Evolutionary conservation across 2,888 invertebrate species (phyloP), one percentile per base, ranked within the genome.

Genomic region (Tridacna crocea): DNA sequence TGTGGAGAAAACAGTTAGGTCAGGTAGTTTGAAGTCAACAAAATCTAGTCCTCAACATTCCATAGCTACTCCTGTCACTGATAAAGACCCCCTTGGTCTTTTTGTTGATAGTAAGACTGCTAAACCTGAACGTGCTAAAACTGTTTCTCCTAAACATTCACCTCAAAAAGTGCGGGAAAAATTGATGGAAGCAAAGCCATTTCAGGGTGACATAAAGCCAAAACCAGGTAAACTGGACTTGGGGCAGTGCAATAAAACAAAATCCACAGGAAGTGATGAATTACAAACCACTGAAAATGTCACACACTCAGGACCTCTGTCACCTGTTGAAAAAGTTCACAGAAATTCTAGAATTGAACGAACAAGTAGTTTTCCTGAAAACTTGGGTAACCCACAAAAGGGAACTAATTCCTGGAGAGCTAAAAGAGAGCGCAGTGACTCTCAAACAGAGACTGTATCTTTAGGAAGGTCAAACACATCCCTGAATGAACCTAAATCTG

Each of bases 71-170:
- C 97, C 98, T 0, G 98, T 98, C 0, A 97, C 98, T 0, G 96
- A 97, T 92, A 98, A 98, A 94, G 98, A 98, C 95, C 98, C 98
- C 0, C 95, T 98, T 27, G 98, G 98, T 11, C 98, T 98, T 8
- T 95, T 98, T 82, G 80, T 82, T 36, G 84, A 81, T 24, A 72
- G 58, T 75, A 60, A 75, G 27, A 26, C 58, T 65, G 61, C 17
- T 10, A 12, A 61, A 15, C 24, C 58, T 12, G 46, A 63, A 63
- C 61, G 17, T 17, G 15, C 47, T 65, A 76, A 76, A 72, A 72
- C 22, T 51, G 22, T 46, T 47, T 65, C 68, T 47, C 72, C 77
- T n/a, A 77, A 77, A 55, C 47, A 47, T n/a, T 86, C 86, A 17
- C 86, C 86, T 17, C 77, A 77, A 46, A 86, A 84, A 68, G 61